These are phyloP conservation scores for Rhogogaster chlorosoma DNA, from an alignment of 2,888 invertebrate species.

Conservation along the genomic window DNA sequence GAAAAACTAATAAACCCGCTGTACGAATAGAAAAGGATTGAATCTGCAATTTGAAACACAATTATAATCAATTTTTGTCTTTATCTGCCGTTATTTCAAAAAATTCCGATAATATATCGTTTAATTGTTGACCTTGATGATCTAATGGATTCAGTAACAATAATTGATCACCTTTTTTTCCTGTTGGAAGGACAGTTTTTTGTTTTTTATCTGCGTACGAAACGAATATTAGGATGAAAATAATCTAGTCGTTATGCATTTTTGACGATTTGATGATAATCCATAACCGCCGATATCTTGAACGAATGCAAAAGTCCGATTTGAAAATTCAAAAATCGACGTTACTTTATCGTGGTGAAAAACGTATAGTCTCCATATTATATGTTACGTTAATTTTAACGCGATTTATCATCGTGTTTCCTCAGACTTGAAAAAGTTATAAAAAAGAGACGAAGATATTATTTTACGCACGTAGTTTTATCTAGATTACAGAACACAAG, in stretches of 20 bases:
- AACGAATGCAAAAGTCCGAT: not conserved
- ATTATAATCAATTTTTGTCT: not conserved
- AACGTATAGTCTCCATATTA: not conserved
- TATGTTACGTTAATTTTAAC: not conserved
- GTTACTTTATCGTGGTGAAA: not conserved
- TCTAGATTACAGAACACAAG: slow-evolving; percentile 19
- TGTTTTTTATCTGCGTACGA: too few species aligned
- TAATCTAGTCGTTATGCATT: not conserved
- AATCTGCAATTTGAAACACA: not conserved
- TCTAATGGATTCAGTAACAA: not conserved
- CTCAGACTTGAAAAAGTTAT: slow-evolving; percentile 23
- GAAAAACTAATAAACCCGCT: not conserved
- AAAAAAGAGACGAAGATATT: slow-evolving; percentile 27
- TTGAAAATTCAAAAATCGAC: not conserved
- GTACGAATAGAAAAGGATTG: too few species aligned
- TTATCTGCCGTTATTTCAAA: not conserved
- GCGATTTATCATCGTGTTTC: not conserved
- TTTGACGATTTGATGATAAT: not conserved
- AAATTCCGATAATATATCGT: not conserved
- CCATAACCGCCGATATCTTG: not conserved
- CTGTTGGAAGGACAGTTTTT: too few species aligned
- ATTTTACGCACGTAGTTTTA: not conserved
- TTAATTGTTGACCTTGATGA: not conserved
- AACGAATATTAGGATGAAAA: not conserved
- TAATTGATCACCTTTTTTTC: not conserved